Conservation (phyloP, 2,888 invertebrate genomes). For the Drosophila siamana region DNA sequence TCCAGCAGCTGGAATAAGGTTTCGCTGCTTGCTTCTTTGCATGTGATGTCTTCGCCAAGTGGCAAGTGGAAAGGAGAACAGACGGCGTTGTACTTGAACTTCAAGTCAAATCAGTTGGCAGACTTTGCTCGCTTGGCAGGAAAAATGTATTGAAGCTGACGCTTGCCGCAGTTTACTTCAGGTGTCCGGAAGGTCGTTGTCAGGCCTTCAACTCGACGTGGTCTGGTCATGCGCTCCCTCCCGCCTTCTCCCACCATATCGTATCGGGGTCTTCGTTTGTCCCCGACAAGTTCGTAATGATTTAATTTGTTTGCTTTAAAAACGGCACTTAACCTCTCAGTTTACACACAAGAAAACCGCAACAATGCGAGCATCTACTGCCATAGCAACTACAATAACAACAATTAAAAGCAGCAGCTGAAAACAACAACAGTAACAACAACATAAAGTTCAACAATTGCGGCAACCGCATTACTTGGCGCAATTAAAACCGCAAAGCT, state of each 20-base stretch:
- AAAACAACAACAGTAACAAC: slow-evolving; percentile 15
- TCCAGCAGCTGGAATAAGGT: neutral
- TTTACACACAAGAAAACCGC: slow-evolving; percentile 60
- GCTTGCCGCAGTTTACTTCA: neutral
- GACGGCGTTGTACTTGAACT: neutral
- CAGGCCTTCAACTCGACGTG: slow-evolving; percentile 38
- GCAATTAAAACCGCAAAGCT: slow-evolving; percentile 75
- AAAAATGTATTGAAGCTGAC: neutral
- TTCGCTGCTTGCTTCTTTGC: no score
- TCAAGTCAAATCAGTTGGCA: neutral
- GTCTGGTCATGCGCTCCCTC: slow-evolving; percentile 1
- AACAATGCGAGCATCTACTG: slow-evolving; percentile 70
- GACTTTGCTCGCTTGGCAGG: neutral
- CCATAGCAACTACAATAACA: slow-evolving; percentile 30
- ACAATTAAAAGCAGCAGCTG: no score
- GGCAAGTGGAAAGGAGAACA: no score
- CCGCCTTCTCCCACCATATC: no score
- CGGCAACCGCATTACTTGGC: slow-evolving; percentile 73
- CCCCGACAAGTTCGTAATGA: slow-evolving; percentile 48
- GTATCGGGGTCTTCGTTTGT: slow-evolving; percentile 14
- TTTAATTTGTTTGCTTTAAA: slow-evolving; percentile 69
- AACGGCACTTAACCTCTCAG: slow-evolving; percentile 68
- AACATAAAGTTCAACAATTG: slow-evolving; percentile 40
- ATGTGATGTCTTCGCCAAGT: neutral
- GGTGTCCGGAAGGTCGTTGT: slow-evolving; percentile 21